phyloP scores from a whole-genome alignment of 2,113 vertebrate genomes.

The Myotis davidii region DNA sequence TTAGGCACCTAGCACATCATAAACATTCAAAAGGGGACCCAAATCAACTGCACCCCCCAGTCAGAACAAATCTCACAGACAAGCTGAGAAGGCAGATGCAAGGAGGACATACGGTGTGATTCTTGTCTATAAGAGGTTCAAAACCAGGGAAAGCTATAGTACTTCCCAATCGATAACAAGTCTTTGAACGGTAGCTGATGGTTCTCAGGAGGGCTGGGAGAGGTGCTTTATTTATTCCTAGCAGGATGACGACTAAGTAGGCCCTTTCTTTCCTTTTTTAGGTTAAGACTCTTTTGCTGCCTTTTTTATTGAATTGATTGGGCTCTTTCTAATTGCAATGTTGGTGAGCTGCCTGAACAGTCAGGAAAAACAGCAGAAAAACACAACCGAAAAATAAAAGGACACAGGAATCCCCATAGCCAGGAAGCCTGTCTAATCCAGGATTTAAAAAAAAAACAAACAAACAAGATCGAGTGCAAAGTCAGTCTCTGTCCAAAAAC shows the following conservation, averaged over 20 bases:
- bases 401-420: not conserved
- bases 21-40: not conserved
- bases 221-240: not conserved
- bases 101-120: too few species aligned
- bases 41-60: not conserved
- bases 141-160: not conserved
- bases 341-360: not conserved
- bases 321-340: not conserved
- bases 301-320: not conserved
- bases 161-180: not conserved
- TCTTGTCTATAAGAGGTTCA: not conserved
- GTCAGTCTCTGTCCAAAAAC: constrained; percentile 44
- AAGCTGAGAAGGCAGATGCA: not conserved
- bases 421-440: not conserved
- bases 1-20: not conserved
- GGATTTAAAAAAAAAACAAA: not conserved
- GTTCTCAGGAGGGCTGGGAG: not conserved
- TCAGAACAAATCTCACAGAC: not conserved
- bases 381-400: not conserved
- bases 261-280: not conserved
- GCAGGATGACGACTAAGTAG: not conserved
- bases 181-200: not conserved
- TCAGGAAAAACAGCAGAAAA: not conserved
- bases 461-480: not conserved
- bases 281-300: not conserved